Evolutionary conservation across 2,113 vertebrate genomes (phyloP), one percentile per base, ranked within the genome.

Genomic region (Mesocricetus auratus): DNA sequence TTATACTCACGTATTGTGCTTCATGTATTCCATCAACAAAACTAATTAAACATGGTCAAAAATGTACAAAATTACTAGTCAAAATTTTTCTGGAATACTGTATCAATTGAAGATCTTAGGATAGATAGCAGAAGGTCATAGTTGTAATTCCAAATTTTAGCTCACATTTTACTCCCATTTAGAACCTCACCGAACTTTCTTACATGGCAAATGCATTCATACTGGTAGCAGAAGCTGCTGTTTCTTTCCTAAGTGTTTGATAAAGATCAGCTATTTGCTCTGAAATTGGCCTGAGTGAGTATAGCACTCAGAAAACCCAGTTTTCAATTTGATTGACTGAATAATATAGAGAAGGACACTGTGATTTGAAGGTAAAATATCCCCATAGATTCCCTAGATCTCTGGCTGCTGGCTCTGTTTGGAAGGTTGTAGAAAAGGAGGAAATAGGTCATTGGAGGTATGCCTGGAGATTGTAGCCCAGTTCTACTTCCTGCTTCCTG

Each of bases 81-180:
- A 81, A 92, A 21, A 4, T 62, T 83, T 88, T 86, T 36, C 50
- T n/a, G 90, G 79, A 95, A 64, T 15, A 60, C 11, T 39, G 16
- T 42, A 1, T 64, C 64, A 75, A 74, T 75, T 73, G 11, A 92
- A 85, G 71, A 69, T 86, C n/a, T 91, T 89, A 60, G 22, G 73
- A 31, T 2, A 95, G 10, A 85, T 39, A 83, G 53, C 42, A 78
- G 91, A 91, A 12, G 47, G n/a, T n/a, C 68, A 39, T 3, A 58
- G 13, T 36, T 45, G 5, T 42, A 39, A 36, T 97, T 93, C 87
- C 53, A 3, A 60, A 45, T 79, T 90, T 91, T 89, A 95, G 78
- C 3, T 79, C 69, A 86, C 0, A 58, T 75, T 92, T 71, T 64
- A 50, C 19, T 86, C 73, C 10, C 56, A 66, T 36, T 42, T 89